Percentiles rank a stretch among this genome's conserved stretches.
Evolutionary conservation across 2,797 vertebrate genomes (phyloP).

Genomic region (Diceros bicornis): DNA sequence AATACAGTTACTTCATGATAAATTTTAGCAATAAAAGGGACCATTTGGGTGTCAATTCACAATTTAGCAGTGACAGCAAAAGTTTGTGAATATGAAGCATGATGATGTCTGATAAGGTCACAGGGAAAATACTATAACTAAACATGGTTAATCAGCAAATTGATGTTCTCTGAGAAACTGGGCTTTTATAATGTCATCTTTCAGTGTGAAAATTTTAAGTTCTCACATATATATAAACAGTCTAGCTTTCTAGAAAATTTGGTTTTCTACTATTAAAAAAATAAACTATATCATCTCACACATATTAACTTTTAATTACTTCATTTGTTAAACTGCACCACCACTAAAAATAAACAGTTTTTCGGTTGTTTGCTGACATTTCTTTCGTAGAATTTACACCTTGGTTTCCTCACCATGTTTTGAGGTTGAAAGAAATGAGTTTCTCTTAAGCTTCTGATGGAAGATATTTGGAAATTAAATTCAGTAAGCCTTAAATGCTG

Average conservation of each 20-base stretch:
- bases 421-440: background rate
- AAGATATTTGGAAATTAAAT: background rate
- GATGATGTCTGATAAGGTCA: slow-evolving; percentile 66
- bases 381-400: background rate
- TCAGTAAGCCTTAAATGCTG: background rate
- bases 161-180: slow-evolving; percentile 58
- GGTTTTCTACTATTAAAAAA: background rate
- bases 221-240: background rate
- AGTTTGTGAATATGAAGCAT: slow-evolving; percentile 65
- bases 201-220: slow-evolving; percentile 29
- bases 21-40: slow-evolving; percentile 80
- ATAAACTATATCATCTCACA: background rate
- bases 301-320: background rate
- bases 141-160: slow-evolving; percentile 66
- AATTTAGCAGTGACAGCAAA: slow-evolving; percentile 80
- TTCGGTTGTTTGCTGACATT: background rate
- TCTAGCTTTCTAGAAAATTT: background rate
- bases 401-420: background rate
- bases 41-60: slow-evolving; percentile 77
- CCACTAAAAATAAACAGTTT: background rate
- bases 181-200: slow-evolving; percentile 17
- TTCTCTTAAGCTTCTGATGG: background rate
- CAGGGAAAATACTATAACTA: slow-evolving; percentile 51
- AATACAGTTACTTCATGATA: slow-evolving; percentile 80
- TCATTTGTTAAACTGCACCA: background rate